Evolutionary conservation across 2,888 invertebrate species (phyloP).

Genomic region (Heliconius hortense): DNA sequence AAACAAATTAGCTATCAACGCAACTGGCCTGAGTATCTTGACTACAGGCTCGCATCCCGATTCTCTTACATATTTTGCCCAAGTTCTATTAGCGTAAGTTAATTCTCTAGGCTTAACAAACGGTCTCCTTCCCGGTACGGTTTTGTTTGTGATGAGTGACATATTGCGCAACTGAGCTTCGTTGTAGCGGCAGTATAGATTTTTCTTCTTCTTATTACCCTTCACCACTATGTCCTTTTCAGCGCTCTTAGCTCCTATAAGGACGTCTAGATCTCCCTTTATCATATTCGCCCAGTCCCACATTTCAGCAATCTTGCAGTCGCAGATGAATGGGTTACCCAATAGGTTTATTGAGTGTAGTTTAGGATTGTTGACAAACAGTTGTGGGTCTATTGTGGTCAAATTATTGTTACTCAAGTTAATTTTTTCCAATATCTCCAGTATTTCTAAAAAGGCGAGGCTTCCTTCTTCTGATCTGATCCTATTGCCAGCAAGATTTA

Average conservation of each 20-base stretch:
- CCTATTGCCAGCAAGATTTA: conserved; percentile 83
- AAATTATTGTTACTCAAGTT: conserved; percentile 85
- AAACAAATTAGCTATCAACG: conserved; percentile 58
- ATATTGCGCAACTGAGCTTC: conserved; percentile 78
- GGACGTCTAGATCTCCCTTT: conserved; percentile 84
- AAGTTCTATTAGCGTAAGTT: conserved; percentile 84
- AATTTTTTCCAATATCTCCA: conserved; percentile 81
- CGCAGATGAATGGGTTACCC: conserved; percentile 86
- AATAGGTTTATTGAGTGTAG: conserved; percentile 84
- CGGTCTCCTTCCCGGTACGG: conserved; percentile 79
- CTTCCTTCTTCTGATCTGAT: conserved; percentile 74
- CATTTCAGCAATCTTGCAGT: conserved; percentile 86
- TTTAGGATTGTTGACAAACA: conserved; percentile 81
- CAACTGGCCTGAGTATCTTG: conserved; percentile 73
- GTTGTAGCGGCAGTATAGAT: conserved; percentile 84
- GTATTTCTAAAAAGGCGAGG: conserved; percentile 79
- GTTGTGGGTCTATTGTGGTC: conserved; percentile 80
- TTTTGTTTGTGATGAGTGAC: conserved; percentile 73
- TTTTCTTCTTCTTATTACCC: conserved; percentile 84
- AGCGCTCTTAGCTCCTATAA: conserved; percentile 85
- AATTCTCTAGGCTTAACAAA: conserved; percentile 82
- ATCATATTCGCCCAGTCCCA: conserved; percentile 88
- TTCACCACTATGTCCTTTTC: conserved; percentile 84
- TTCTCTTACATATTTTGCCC: conserved; percentile 87
- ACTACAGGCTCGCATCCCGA: conserved; percentile 83